Percentiles rank a stretch among this genome's conserved stretches.
Conservation (phyloP, 1,140 invertebrate genomes). For the Diploscapter pachys region DNA sequence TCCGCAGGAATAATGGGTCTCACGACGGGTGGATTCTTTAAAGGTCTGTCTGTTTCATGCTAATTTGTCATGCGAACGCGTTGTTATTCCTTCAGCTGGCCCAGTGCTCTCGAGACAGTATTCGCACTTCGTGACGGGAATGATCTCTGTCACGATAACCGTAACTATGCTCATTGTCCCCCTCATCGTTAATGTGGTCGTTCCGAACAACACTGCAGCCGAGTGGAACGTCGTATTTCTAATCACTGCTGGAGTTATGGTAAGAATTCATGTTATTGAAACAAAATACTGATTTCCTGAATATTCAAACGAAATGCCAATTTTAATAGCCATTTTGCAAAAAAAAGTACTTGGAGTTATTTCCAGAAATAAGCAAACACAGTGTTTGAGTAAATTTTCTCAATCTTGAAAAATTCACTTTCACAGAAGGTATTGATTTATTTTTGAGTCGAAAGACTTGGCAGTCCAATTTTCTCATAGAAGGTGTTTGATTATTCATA, state of each 20-base stretch:
- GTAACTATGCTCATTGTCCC: constrained; percentile 40
- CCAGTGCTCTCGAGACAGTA: constrained; percentile 55
- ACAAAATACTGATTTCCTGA: background rate
- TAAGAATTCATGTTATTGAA: background rate
- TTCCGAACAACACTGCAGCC: constrained; percentile 43
- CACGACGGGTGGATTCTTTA: constrained; percentile 58
- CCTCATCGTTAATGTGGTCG: constrained; percentile 34
- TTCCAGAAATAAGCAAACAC: background rate
- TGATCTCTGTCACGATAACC: constrained; percentile 38
- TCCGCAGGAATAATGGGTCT: constrained; percentile 52
- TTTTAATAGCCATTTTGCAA: background rate
- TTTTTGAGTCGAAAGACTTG: no score
- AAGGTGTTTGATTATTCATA: constrained; percentile 2
- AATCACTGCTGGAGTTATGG: constrained; percentile 19
- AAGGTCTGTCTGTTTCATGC: constrained; percentile 19
- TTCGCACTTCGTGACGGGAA: constrained; percentile 46
- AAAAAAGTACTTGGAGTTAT: background rate
- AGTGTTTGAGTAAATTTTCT: no score
- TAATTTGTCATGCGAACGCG: constrained; percentile 11
- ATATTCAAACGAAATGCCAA: background rate
- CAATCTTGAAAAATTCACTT: no score
- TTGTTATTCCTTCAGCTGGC: constrained; percentile 32
- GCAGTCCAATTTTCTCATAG: no score
- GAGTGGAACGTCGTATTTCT: constrained; percentile 42
- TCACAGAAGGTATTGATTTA: no score